Conservation (phyloP, 2,797 vertebrate species). For the Hydrophis major region DNA sequence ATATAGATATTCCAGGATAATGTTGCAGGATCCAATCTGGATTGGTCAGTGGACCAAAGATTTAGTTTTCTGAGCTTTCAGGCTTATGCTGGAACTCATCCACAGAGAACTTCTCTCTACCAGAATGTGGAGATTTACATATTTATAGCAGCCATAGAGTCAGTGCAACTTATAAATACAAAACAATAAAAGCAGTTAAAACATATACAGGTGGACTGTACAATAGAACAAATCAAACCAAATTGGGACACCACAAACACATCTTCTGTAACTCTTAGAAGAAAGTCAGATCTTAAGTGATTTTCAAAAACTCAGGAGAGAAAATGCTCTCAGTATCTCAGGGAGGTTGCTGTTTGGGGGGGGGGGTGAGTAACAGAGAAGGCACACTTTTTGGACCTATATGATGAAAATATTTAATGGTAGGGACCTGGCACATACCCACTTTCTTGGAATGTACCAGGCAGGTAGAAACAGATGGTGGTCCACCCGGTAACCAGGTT, state of each 20-base stretch:
- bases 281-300: background rate
- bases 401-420: background rate
- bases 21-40: background rate
- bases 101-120: background rate
- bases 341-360: background rate
- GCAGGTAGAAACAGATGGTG: background rate
- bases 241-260: background rate
- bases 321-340: background rate
- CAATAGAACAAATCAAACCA: background rate
- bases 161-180: background rate
- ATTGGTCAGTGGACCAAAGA: background rate
- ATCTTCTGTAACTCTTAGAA: background rate
- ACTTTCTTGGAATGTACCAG: background rate
- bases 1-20: background rate
- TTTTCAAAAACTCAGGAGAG: background rate
- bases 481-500: background rate
- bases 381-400: background rate
- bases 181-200: background rate
- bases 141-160: background rate
- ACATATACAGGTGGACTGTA: background rate
- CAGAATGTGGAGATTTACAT: background rate
- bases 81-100: background rate
- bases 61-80: background rate
- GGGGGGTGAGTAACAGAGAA: background rate
- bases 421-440: background rate